Percentiles rank a stretch among this genome's conserved stretches.
phyloP scores from a whole-genome alignment of 2,888 invertebrate species.

The Apodemia hepburni region DNA sequence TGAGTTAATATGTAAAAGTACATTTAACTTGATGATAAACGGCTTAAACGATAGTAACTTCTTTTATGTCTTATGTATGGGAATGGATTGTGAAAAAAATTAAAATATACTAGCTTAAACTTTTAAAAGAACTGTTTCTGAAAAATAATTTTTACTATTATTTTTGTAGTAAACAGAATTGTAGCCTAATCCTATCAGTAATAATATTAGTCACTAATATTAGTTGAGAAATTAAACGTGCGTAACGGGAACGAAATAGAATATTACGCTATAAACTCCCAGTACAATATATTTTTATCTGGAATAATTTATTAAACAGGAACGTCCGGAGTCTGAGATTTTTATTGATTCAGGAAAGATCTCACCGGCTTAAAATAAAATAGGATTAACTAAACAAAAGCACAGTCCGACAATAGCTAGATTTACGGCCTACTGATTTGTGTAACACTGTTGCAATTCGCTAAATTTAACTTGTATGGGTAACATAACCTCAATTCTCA shows the following conservation, averaged over 20 bases:
- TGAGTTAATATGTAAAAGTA: no score
- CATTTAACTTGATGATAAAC: no score
- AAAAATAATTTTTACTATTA: background rate
- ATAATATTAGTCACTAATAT: no score
- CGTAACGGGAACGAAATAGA: background rate
- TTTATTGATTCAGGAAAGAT: conserved; percentile 9
- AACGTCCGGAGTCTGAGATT: conserved; percentile 32
- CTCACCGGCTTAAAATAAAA: conserved; percentile 27
- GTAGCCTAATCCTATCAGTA: no score
- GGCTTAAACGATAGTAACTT: no score
- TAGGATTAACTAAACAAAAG: conserved; percentile 32
- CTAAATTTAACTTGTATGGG: background rate
- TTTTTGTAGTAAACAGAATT: background rate
- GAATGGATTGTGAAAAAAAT: no score
- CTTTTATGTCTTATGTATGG: no score
- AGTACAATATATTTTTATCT: conserved; percentile 51
- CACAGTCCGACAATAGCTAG: conserved; percentile 29
- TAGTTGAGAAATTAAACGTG: no score
- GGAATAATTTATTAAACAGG: conserved; percentile 36
- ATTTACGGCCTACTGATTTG: background rate
- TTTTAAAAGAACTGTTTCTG: no score
- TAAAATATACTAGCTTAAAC: no score
- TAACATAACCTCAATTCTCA: background rate
- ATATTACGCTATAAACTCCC: conserved; percentile 32
- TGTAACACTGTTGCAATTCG: background rate